Base-by-base conservation (phyloP, 2,797 vertebrate genomes). In the Agapornis canus region DNA sequence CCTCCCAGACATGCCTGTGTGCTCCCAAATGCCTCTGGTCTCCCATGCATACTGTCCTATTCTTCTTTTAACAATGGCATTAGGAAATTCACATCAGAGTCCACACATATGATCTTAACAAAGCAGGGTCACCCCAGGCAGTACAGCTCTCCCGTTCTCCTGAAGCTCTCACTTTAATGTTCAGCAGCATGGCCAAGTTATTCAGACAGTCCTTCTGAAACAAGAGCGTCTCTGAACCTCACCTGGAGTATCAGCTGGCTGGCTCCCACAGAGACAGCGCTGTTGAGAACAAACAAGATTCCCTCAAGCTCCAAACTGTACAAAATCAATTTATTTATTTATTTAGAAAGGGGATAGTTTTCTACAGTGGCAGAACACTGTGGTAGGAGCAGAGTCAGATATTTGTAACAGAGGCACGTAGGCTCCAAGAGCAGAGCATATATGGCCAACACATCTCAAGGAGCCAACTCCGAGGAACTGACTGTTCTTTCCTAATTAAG, bases 191-290 rank as follows among this genome's bases (percentile, higher is more conserved):
- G 43, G 35, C 15, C 43, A 69, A 32, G 8, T 11, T 75, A 35
- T 52, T 89, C 72, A 45, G 23, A 19, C 40, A 65, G 22, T 39
- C 72, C 57, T 86, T 90, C 85, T 83, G 68, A 86, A 35, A 40
- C 4, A 4, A 43, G 19, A 79, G 39, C n/a, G n/a, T 65, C 64
- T 80, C 56, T 73, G 13, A 86, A 37, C n/a, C 60, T 89, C 76
- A 61, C 45, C 35, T 29, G 70, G 27, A 76, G 40, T 78, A 66
- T 15, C 6, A 5, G 15, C 17, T 91, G 40, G 13, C 57, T 85
- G 25, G 10, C 32, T 93, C 82, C 32, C 68, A 56, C 9, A 10
- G 40, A 42, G 21, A n/a, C 25, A 59, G 31, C n/a, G 73, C 80
- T 69, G 83, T 72, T 0, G 0, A 60, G 51, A 35, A 32, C 35